Evolutionary conservation across 2,888 invertebrate genomes (phyloP).

Genomic region (Ptychoptera contaminata): DNA sequence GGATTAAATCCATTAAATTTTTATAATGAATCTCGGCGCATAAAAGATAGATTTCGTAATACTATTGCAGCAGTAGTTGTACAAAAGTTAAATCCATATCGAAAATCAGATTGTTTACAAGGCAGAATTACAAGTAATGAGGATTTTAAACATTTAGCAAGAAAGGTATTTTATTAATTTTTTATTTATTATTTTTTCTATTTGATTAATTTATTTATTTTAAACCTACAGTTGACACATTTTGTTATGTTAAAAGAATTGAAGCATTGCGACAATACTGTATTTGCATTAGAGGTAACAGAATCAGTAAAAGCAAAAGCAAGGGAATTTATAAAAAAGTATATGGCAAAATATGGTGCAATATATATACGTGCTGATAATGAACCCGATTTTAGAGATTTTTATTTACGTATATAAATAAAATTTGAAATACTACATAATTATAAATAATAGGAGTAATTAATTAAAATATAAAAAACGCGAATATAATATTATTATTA

Average conservation of each 20-base stretch:
- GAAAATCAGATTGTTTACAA: conserved; percentile 66
- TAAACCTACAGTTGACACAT: conserved; percentile 64
- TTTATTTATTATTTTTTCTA: background rate
- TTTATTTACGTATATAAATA: background rate
- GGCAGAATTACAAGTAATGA: conserved; percentile 78
- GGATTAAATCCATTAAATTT: no score
- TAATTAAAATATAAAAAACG: no score
- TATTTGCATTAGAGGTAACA: conserved; percentile 22
- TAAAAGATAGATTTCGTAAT: conserved; percentile 73
- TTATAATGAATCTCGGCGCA: conserved; percentile 45
- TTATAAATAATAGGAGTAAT: no score
- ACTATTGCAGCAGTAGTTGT: conserved; percentile 71
- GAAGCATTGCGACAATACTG: conserved; percentile 64
- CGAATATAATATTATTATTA: no score
- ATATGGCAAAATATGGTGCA: conserved; percentile 88
- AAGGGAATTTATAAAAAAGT: conserved; percentile 85
- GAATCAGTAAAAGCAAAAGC: conserved; percentile 74
- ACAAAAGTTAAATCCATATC: conserved; percentile 72
- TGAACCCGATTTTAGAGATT: conserved; percentile 21
- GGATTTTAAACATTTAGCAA: conserved; percentile 86
- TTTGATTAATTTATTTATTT: conserved; percentile 1
- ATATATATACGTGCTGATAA: conserved; percentile 36
- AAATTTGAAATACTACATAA: no score
- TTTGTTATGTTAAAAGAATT: conserved; percentile 90
- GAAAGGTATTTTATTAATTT: conserved; percentile 52